Percentiles rank a stretch among this genome's conserved stretches.
Evolutionary conservation across 92 coral and sea anemone genomes (phyloP).

Genomic region (Hydrozoanthus gracilis): DNA sequence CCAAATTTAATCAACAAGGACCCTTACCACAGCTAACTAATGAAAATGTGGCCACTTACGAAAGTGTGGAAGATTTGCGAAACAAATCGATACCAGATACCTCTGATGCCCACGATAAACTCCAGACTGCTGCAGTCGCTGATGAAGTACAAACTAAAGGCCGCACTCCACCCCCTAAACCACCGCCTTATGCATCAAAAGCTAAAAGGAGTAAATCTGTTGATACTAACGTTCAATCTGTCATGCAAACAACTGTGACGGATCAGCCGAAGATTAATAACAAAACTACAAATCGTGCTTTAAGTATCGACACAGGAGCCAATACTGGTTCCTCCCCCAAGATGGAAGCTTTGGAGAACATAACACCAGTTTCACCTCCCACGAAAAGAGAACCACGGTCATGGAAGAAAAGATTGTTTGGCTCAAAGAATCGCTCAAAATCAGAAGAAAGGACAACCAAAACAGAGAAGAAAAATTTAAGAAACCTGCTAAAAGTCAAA

Average conservation of each 20-base stretch:
- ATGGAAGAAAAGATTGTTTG: conserved; percentile 79
- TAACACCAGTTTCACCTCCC: conserved; percentile 21
- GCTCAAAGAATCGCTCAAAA: conserved; percentile 64
- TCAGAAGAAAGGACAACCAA: conserved; percentile 56
- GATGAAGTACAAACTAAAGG: background rate
- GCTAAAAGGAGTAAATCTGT: background rate
- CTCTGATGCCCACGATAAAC: background rate
- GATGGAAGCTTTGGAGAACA: conserved; percentile 27
- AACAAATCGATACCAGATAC: background rate
- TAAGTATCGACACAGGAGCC: background rate
- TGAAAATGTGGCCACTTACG: background rate
- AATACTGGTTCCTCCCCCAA: conserved; percentile 26
- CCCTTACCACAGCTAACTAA: background rate
- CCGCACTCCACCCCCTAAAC: conserved; percentile 45
- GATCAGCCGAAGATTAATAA: background rate
- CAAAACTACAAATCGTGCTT: background rate
- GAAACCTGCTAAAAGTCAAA: conserved; percentile 17
- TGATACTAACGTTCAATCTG: background rate
- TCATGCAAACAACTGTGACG: background rate
- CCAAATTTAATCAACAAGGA: background rate
- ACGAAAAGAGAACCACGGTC: conserved; percentile 69
- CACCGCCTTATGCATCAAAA: conserved; percentile 36
- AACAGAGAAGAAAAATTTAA: conserved; percentile 35
- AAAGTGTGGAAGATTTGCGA: background rate
- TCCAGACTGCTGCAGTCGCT: background rate